phyloP scores from a whole-genome alignment of 2,797 vertebrate genomes.

The Diceros bicornis region DNA sequence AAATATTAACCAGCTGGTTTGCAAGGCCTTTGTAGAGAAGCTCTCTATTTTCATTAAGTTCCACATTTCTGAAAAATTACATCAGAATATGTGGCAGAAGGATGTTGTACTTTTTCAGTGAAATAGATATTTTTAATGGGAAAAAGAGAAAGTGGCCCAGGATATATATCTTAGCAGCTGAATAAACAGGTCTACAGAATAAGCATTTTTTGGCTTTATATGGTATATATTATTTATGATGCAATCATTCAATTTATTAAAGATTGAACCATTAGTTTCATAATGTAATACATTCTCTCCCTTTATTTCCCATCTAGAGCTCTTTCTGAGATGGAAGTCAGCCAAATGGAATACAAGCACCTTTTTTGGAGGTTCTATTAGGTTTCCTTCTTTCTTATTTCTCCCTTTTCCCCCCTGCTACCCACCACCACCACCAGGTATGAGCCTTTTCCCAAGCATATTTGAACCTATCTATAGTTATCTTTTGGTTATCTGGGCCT shows the following conservation, averaged over 20 bases:
- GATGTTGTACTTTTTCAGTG: slow-evolving; percentile 72
- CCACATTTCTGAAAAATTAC: slow-evolving; percentile 74
- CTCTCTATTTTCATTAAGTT: slow-evolving; percentile 62
- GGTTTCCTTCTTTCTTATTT: slow-evolving; percentile 10
- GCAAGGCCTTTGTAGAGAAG: slow-evolving; percentile 5
- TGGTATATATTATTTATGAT: slow-evolving; percentile 80
- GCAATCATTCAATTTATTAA: slow-evolving; percentile 81
- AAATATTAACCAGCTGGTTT: slow-evolving; percentile 57
- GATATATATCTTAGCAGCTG: slow-evolving; percentile 70
- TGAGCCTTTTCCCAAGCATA: background rate
- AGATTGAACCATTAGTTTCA: slow-evolving; percentile 77
- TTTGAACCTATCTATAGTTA: background rate
- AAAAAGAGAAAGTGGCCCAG: slow-evolving; percentile 64
- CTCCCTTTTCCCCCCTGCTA: background rate
- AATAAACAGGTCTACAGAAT: slow-evolving; percentile 79
- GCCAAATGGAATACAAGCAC: slow-evolving; percentile 55
- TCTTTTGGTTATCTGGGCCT: background rate
- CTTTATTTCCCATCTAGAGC: slow-evolving; percentile 65
- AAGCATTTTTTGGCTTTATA: slow-evolving; percentile 73
- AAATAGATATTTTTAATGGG: slow-evolving; percentile 81
- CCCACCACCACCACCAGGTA: background rate
- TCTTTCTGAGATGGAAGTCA: slow-evolving; percentile 68
- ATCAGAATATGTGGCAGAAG: slow-evolving; percentile 77
- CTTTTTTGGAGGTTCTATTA: slow-evolving; percentile 48
- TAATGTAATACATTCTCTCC: slow-evolving; percentile 66